Evolutionary conservation across 2,888 invertebrate genomes (phyloP), one percentile per base, ranked within the genome.

Genomic region (Asteroscopus sphinx): DNA sequence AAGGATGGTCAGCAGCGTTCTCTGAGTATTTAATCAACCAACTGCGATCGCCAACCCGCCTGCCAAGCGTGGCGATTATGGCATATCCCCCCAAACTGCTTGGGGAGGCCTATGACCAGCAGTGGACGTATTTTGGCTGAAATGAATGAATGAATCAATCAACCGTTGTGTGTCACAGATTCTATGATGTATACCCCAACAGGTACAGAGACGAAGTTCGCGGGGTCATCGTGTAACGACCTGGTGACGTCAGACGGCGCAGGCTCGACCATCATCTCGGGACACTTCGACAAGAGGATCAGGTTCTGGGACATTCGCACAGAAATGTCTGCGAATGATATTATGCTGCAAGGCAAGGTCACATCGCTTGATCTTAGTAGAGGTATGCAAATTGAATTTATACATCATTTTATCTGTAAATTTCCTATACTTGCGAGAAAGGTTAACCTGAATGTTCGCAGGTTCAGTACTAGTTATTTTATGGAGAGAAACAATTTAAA

Each of bases 261-360:
- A 9, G 98, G 98, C 35, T 96, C 98, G 13, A 97, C 97, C 49
- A 97, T 99, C 77, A 98, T 99, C 80, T 99, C 99, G 81, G 99
- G 99, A 17, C 99, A 99, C 94, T 99, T 98, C 90, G 99, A 99
- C 94, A 99, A 99, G 91, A 97, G 97, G 83, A 97, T 99, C 77
- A 96, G 99, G 48, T 98, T 99, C 91, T 99, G 99, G 99, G 99
- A 99, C 91, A 97, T 97, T 65, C 95, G 99, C 79, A 96, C 97
- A 12, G 98, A 99, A 80, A 96, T 96, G 80, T 96, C 96, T 73
- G 96, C 96, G 63, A 98, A 98, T 85, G 98, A 98, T 90, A 97
- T 99, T 68, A 90, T 96, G 70, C 95, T 99, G 64, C 98, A 98
- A 87, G 99, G 98, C 58, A 98, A 98, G 95, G 97, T 99, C 70